Percentiles rank a stretch among this genome's conserved stretches.
Conservation (phyloP, 2,113 vertebrate species). For the Nestor notabilis region DNA sequence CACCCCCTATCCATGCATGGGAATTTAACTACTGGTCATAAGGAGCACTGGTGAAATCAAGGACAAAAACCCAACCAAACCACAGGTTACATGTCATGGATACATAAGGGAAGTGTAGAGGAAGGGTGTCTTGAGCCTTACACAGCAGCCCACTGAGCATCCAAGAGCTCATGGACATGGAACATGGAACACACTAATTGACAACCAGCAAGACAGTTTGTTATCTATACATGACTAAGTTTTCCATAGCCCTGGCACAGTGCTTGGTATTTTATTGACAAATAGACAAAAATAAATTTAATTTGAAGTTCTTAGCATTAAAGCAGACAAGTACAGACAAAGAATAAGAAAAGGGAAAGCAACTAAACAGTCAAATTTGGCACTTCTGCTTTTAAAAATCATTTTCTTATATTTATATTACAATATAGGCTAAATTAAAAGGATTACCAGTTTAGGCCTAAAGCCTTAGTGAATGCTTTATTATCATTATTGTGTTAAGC, state of each 20-base stretch:
- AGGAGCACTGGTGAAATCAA: neutral
- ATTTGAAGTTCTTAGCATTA: neutral
- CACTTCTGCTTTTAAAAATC: neutral
- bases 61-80: neutral
- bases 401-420: neutral
- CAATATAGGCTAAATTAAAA: neutral
- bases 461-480: neutral
- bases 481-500: neutral
- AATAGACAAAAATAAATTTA: neutral
- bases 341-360: neutral
- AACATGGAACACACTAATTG: neutral
- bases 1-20: neutral
- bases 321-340: neutral
- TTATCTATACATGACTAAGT: neutral
- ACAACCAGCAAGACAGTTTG: neutral
- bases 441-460: neutral
- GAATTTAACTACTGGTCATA: neutral
- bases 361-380: neutral
- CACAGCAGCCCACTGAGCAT: neutral
- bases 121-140: neutral
- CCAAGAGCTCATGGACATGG: neutral
- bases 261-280: neutral
- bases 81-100: neutral
- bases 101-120: accelerated
- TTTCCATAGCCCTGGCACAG: neutral